A percentile compares a stretch with the other conserved stretches of the same genome.
These are phyloP conservation scores for Caradrina clavipalpis DNA, from an alignment of 2,888 invertebrate genomes.

Conservation along the genomic window DNA sequence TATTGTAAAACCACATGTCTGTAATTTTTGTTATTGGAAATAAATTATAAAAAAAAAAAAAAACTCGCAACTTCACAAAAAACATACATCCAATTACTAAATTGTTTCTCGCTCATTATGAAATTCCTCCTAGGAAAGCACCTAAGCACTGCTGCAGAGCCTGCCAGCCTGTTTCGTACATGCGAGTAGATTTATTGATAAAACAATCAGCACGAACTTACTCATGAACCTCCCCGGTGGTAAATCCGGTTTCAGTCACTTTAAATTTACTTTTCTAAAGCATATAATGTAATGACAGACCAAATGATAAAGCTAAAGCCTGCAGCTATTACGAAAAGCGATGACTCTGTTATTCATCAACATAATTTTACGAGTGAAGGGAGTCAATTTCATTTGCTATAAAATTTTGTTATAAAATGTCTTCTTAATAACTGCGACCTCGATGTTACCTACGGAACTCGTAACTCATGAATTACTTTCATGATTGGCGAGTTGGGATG, in stretches of 20 bases:
- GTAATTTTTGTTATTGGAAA: too few relatives aligned
- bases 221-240: too few relatives aligned
- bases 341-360: constrained; percentile 51
- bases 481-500: constrained; percentile 16
- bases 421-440: constrained; percentile 40
- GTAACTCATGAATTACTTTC: constrained; percentile 43
- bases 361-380: constrained; percentile 51
- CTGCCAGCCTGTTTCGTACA: neutral
- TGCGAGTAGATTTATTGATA: too few relatives aligned
- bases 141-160: too few relatives aligned
- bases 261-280: neutral
- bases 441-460: constrained; percentile 26
- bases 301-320: constrained; percentile 34
- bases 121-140: neutral
- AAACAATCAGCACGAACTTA: neutral
- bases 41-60: too few relatives aligned
- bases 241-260: too few relatives aligned
- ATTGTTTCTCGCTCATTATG: neutral
- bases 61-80: too few relatives aligned
- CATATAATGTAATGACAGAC: constrained; percentile 17
- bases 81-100: neutral
- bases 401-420: constrained; percentile 43
- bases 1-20: too few relatives aligned
- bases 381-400: constrained; percentile 43
- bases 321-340: constrained; percentile 17